Percentiles rank a stretch among this genome's conserved stretches.
Conservation (phyloP, 1,140 invertebrate species). For the Goniozus legneri region DNA sequence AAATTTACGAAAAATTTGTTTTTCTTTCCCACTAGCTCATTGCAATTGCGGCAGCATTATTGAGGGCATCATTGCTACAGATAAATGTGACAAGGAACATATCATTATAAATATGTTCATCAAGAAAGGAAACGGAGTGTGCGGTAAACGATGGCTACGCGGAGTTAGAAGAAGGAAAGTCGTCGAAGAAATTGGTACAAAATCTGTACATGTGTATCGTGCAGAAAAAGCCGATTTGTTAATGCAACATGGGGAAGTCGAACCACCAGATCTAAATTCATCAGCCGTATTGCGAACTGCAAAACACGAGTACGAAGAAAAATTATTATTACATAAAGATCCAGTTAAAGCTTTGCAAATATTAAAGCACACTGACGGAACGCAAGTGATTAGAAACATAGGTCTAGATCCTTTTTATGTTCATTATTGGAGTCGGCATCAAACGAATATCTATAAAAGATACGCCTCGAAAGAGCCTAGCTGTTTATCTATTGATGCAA, state of each 20-base stretch:
- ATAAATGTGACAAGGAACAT: no score
- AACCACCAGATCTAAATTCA: conserved; percentile 13
- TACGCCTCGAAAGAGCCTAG: conserved; percentile 6
- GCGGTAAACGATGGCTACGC: no score
- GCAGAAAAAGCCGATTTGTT: conserved; percentile 7
- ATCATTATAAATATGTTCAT: no score
- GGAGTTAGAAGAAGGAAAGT: no score
- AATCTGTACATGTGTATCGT: conserved; percentile 9
- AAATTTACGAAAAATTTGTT: no score
- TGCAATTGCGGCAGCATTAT: no score
- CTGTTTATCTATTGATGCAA: conserved; percentile 17
- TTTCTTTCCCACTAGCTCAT: no score
- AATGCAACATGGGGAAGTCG: conserved; percentile 19
- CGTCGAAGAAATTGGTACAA: no score
- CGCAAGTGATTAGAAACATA: conserved; percentile 12
- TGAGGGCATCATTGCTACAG: no score
- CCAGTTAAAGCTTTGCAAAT: conserved; percentile 10
- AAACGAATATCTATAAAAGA: conserved; percentile 14
- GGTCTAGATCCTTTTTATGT: conserved; percentile 16
- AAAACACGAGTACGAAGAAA: conserved; percentile 6
- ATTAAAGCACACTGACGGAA: conserved; percentile 1
- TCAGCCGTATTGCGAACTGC: conserved; percentile 7
- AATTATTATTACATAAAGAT: conserved; percentile 11
- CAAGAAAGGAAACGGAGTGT: no score
- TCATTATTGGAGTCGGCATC: conserved; percentile 20